A percentile compares a stretch with the other conserved stretches of the same genome.
phyloP scores from a whole-genome alignment of 30 jellyfish, hydroid and myxozoan genomes.

The Pseudorhiza aurosa region DNA sequence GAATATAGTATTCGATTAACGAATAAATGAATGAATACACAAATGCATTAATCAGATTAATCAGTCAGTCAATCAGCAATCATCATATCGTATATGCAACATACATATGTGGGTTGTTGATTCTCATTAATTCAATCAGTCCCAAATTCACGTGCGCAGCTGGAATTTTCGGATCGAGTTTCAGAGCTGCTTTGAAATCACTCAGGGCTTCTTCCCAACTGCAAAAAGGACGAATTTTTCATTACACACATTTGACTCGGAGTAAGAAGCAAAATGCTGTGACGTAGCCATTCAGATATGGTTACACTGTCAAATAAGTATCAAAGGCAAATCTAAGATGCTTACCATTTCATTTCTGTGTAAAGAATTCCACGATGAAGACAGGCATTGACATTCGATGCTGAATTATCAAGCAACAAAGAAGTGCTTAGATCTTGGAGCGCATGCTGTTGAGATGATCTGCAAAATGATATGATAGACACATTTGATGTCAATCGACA shows the following conservation, averaged over 20 bases:
- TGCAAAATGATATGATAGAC: not conserved
- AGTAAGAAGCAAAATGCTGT: no score
- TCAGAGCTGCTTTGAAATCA: constrained; percentile 83
- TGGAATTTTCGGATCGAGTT: constrained; percentile 68
- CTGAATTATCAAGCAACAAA: constrained; percentile 59
- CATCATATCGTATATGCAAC: not conserved
- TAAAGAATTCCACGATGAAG: constrained; percentile 87
- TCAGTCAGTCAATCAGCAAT: not conserved
- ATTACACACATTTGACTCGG: no score
- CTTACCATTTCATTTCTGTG: constrained; percentile 67
- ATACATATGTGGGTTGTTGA: constrained; percentile 67
- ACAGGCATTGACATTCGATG: constrained; percentile 54
- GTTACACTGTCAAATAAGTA: no score
- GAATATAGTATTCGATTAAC: no score
- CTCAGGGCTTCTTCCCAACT: constrained; percentile 89
- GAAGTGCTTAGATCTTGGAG: constrained; percentile 89
- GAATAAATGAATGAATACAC: no score
- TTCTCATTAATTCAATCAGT: constrained; percentile 61
- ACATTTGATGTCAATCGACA: not conserved
- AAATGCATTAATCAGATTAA: no score
- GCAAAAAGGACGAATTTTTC: not conserved
- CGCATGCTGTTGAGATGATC: constrained; percentile 59
- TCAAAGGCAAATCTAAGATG: no score
- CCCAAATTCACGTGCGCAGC: constrained; percentile 95
- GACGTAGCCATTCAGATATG: no score